Base-by-base conservation (phyloP, 2,888 invertebrate genomes). In the Tineola bisselliella region DNA sequence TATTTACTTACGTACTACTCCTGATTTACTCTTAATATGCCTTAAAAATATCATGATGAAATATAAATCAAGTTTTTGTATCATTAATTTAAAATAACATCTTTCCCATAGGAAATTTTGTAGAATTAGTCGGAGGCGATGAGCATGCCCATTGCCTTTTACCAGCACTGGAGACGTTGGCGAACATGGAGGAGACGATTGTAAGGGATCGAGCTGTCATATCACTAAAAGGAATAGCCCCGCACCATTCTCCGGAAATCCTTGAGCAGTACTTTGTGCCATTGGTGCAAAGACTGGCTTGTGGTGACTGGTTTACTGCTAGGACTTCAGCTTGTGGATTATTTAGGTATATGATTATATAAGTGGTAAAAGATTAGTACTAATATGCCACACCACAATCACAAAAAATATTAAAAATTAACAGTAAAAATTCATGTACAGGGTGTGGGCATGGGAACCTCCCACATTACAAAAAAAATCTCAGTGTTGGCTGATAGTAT, bases 161-260 rank as follows among this genome's bases (percentile, higher is more conserved):
- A 73, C 95, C 97, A 18, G 99, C 99, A 0, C 84, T 99, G 68
- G 99, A 99, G 81, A 96, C 97, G 64, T 87, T 99, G 69, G 97
- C 99, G 6, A 97, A 97, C 0, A 98, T 99, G 0, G 99, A 99
- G 81, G 99, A 99, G 87, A 99, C 99, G 0, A 98, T 99, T 43
- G 99, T 99, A 12, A 90, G 99, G 1, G 99, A 99, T 79, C 99
- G 99, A 84, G 99, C 99, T 0, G 99, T 99, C 0, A 99, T 99
- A 63, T 98, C 98, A 0, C 88, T 99, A 61, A 68, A 86, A 4
- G 92, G 92, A 12, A 95, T 99, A 54, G 98, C 98, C 3, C 93
- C 94, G 19, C 96, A 98, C 75, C 99, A 99, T 79, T 95, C 95
- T 62, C 92, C 95, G 0, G 90, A 92, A 62, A 97, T 99, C 74